These are phyloP conservation scores for Sycobia sp. DNA, from an alignment of 1,140 invertebrate genomes.

Conservation along the genomic window DNA sequence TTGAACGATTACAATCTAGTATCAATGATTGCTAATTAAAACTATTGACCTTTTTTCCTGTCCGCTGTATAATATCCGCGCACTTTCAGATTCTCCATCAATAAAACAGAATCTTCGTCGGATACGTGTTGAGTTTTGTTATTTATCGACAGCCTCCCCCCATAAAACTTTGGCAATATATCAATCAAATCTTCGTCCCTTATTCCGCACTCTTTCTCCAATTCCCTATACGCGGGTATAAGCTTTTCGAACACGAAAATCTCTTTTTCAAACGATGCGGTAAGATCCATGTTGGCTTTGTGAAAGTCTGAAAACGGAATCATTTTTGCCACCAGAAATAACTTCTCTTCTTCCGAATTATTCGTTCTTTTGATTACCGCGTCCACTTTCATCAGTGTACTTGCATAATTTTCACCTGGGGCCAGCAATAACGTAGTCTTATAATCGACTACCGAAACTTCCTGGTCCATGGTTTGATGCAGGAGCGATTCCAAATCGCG, in stretches of 20 bases:
- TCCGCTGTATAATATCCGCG: constrained; percentile 7
- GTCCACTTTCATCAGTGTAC: constrained; percentile 59
- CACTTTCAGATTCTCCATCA: constrained; percentile 24
- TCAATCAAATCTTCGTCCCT: not conserved
- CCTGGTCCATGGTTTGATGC: constrained; percentile 32
- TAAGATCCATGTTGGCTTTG: not conserved
- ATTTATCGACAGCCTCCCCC: constrained; percentile 2
- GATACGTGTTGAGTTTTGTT: not conserved
- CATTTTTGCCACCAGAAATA: constrained; percentile 54
- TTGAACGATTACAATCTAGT: too few relatives aligned
- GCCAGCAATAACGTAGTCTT: constrained; percentile 39
- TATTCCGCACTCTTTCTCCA: not conserved
- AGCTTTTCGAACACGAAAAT: constrained; percentile 10
- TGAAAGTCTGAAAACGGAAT: not conserved
- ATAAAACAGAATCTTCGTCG: constrained; percentile 10
- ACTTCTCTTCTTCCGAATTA: constrained; percentile 32
- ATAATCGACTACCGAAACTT: constrained; percentile 35
- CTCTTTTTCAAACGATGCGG: constrained; percentile 4
- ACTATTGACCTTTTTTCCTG: constrained; percentile 12
- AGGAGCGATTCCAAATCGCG: constrained; percentile 38
- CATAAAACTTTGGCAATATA: constrained; percentile 22
- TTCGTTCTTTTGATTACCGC: constrained; percentile 37
- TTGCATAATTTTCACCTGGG: constrained; percentile 66
- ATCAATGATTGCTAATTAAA: too few relatives aligned
- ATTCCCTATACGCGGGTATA: not conserved